Evolutionary conservation across 1,140 invertebrate genomes (phyloP), one percentile per base, ranked within the genome.

Genomic region (Microplitis demolitor): DNA sequence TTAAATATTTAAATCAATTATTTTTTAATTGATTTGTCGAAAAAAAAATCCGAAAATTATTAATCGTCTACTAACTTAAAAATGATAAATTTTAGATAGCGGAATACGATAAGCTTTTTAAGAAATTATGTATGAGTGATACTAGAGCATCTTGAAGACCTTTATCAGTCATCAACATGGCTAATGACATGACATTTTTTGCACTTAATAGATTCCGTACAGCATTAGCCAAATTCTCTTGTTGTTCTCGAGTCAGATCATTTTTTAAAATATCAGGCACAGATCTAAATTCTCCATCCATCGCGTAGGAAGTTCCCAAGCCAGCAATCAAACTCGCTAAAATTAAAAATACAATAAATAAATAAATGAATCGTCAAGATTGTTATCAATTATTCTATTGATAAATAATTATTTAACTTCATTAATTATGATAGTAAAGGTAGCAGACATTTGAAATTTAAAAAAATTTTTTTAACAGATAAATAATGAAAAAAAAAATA

Each of bases 251-350:
- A 5, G 72, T 71, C 6, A 70, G 51, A 9, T 77, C 76, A n/a
- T 71, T 51, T n/a, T 31, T 31, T 54, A 77, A 50, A 69, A 77
- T 72, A 61, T 75, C 67, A 14, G 74, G 72, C 3, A 77, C 74
- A 37, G 76, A 75, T 62, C 73, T 69, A 35, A 77, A 77, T 61
- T 75, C 66, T 24, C 72, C 72, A 35, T 71, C 69, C 45, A 54
- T 37, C 6, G 11, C 5, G 14, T 53, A 50, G 5, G 13, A 16
- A 45, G 33, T 4, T 64, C 34, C 63, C 3, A 35, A 4, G 3
- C 31, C 51, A 72, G 33, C 63, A 37, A 56, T 11, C 3, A 54
- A 4, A 54, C 45, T 54, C 5, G 60, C 69, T 53, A 50, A 45
- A 45, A 2, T 24, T 24, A 24, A 24, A 24, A 24, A 24, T 24